phyloP scores from a whole-genome alignment of 1,140 invertebrate genomes.

The Spodoptera litura region DNA sequence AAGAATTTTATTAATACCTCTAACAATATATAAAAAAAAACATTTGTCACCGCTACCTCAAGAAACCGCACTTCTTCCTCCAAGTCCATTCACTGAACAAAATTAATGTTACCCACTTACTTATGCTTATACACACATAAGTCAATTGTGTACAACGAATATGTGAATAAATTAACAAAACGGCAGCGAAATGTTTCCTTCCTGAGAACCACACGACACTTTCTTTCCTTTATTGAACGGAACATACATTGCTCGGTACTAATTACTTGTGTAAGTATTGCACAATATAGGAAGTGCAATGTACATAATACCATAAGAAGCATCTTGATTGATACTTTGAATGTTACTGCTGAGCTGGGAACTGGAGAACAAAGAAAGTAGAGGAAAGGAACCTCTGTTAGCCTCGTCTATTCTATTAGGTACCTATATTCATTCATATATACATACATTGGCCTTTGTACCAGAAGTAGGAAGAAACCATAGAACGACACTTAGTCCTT shows the following conservation, averaged over 20 bases:
- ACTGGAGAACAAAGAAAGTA: not conserved
- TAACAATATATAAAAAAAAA: no score
- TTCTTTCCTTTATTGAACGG: slow-evolving; percentile 32
- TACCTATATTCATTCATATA: no score
- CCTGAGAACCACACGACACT: slow-evolving; percentile 21
- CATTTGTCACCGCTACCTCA: no score
- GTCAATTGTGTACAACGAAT: slow-evolving; percentile 29
- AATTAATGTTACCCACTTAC: not conserved
- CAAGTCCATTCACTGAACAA: not conserved
- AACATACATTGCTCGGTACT: slow-evolving; percentile 30
- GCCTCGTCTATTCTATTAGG: not conserved
- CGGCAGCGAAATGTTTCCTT: slow-evolving; percentile 25
- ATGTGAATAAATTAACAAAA: slow-evolving; percentile 22
- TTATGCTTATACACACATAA: not conserved
- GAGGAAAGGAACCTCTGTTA: not conserved
- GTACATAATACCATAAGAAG: slow-evolving; percentile 20
- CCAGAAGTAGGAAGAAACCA: no score
- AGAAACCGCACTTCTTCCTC: not conserved
- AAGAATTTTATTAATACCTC: no score
- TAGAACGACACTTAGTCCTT: no score
- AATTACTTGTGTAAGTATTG: slow-evolving; percentile 37
- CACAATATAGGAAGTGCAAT: slow-evolving; percentile 30
- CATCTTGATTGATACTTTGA: slow-evolving; percentile 40
- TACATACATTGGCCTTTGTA: no score
- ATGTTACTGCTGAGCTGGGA: not conserved